Conservation (phyloP, 2,888 invertebrate genomes). For the Cephus spinipes region DNA sequence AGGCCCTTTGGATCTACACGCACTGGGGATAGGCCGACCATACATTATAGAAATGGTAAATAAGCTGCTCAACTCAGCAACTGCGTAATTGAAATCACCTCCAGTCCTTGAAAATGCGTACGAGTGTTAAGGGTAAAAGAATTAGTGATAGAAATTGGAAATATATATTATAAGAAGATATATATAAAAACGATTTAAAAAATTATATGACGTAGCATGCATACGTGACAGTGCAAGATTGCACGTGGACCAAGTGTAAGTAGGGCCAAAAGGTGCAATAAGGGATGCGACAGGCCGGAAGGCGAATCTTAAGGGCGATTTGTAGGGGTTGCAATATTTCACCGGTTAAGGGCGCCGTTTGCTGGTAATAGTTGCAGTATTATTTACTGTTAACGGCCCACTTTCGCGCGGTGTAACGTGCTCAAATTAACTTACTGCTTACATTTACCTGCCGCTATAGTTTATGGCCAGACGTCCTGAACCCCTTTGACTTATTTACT, state of each 20-base stretch:
- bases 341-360: conserved; percentile 38
- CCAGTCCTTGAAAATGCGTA: background rate
- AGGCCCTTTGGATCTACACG: conserved; percentile 17
- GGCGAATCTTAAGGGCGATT: conserved; percentile 41
- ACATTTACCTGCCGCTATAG: conserved; percentile 38
- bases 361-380: conserved; percentile 52
- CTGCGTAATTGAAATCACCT: conserved; percentile 14
- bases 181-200: background rate
- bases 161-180: background rate
- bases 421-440: conserved; percentile 48
- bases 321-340: conserved; percentile 46
- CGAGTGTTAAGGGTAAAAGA: background rate
- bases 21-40: conserved; percentile 17
- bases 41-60: conserved; percentile 22
- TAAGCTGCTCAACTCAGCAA: conserved; percentile 17
- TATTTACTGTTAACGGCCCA: conserved; percentile 59
- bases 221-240: background rate
- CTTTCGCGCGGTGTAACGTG: conserved; percentile 39
- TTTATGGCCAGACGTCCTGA: conserved; percentile 32
- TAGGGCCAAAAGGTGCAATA: background rate
- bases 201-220: background rate
- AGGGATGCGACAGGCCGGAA: background rate
- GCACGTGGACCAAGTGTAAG: background rate
- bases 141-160: background rate
- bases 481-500: conserved; percentile 30